Percentiles rank a stretch among this genome's conserved stretches.
These are phyloP conservation scores for Poecilia picta DNA, from an alignment of 2,797 vertebrate genomes.

Conservation along the genomic window DNA sequence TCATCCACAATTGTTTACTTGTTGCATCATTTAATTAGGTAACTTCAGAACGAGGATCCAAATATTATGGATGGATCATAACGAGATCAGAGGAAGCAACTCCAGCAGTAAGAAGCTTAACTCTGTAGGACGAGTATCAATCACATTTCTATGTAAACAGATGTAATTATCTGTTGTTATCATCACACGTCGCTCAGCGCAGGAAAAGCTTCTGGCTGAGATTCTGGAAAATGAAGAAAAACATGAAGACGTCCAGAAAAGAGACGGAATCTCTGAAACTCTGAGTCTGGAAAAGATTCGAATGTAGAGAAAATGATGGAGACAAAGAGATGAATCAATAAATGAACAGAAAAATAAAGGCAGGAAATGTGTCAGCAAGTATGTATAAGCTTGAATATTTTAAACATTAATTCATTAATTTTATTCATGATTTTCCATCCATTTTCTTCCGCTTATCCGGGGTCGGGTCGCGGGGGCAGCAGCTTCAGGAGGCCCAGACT, in stretches of 20 bases:
- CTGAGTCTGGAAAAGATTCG: neutral
- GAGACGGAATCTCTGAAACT: conserved; percentile 22
- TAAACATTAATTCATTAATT: neutral
- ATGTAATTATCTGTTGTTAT: conserved; percentile 70
- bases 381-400: neutral
- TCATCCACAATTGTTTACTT: conserved; percentile 65
- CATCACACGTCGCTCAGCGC: conserved; percentile 50
- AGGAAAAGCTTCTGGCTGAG: conserved; percentile 26
- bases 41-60: conserved; percentile 65
- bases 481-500: too few relatives aligned
- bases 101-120: conserved; percentile 32
- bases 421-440: neutral
- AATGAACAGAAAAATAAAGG: neutral
- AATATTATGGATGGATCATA: conserved; percentile 68
- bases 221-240: conserved; percentile 38
- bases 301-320: neutral
- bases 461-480: too few relatives aligned
- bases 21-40: conserved; percentile 70
- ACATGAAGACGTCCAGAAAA: conserved; percentile 29
- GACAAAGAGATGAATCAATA: neutral
- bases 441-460: too few relatives aligned
- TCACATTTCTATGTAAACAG: conserved; percentile 75
- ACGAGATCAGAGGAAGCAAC: conserved; percentile 48
- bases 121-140: conserved; percentile 61
- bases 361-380: neutral